Percentiles rank a stretch among this genome's conserved stretches.
Conservation (phyloP, 2,797 vertebrate genomes). For the Microctenopoma lineatum region DNA sequence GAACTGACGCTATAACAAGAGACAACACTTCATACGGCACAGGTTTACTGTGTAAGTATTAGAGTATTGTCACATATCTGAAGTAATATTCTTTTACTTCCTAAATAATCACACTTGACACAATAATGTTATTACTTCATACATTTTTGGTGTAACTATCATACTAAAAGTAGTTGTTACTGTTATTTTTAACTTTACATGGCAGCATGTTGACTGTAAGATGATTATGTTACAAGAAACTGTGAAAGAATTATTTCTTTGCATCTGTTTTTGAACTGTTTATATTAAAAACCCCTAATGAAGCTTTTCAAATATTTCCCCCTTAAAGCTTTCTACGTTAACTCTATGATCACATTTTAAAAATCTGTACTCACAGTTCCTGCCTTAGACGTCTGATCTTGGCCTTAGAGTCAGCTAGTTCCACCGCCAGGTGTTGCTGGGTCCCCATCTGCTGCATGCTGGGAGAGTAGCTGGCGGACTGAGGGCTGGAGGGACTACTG, state of each 20-base stretch:
- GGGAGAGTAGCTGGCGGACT: constrained; percentile 71
- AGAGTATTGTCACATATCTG: background rate
- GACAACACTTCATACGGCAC: background rate
- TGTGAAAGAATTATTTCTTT: background rate
- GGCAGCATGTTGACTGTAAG: too few species aligned
- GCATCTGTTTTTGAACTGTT: background rate
- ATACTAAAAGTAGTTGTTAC: too few species aligned
- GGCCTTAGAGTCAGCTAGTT: constrained; percentile 93
- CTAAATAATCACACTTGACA: background rate
- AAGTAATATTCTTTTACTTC: background rate
- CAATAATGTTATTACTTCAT: background rate
- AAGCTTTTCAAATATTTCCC: background rate
- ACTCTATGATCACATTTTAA: background rate
- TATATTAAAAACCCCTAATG: background rate
- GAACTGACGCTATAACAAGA: constrained; percentile 9
- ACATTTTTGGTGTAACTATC: background rate
- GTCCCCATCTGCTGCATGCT: constrained; percentile 79
- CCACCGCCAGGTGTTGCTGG: constrained; percentile 92
- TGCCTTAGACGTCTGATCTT: constrained; percentile 92
- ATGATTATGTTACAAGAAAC: too few species aligned
- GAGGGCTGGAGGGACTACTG: constrained; percentile 79
- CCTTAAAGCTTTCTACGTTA: background rate
- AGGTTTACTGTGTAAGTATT: background rate
- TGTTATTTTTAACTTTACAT: too few species aligned
- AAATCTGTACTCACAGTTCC: constrained; percentile 88